These are phyloP conservation scores for Bubo blakistoni DNA, from an alignment of 2,113 vertebrate species.

Conservation along the genomic window DNA sequence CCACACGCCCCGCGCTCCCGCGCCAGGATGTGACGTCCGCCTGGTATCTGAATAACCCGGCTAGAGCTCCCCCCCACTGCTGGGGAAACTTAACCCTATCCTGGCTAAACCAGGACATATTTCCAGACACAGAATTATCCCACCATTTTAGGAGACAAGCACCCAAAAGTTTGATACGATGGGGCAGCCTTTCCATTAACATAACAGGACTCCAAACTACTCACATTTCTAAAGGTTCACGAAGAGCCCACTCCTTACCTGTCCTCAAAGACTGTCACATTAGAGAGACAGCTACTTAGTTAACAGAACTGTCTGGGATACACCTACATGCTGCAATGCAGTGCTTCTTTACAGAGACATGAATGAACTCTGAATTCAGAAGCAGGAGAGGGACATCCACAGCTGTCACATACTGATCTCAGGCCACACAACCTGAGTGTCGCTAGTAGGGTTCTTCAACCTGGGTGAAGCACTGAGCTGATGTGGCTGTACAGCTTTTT, in stretches of 20 bases:
- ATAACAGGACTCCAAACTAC: background rate
- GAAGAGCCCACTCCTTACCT: background rate
- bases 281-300: background rate
- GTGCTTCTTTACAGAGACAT: background rate
- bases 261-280: background rate
- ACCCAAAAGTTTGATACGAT: background rate
- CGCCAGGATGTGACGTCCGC: no score
- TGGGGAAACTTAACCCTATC: no score
- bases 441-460: background rate
- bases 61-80: no score
- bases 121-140: background rate
- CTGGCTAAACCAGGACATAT: no score
- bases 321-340: background rate
- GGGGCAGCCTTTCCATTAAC: background rate
- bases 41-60: no score
- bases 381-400: background rate
- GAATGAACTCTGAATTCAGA: background rate
- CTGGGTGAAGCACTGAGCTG: background rate
- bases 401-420: background rate
- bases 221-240: background rate
- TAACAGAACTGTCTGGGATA: background rate
- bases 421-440: background rate
- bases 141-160: background rate
- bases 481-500: background rate
- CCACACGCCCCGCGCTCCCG: no score